These are phyloP conservation scores for Aethes cnicana DNA, from an alignment of 2,888 invertebrate species.

Conservation along the genomic window DNA sequence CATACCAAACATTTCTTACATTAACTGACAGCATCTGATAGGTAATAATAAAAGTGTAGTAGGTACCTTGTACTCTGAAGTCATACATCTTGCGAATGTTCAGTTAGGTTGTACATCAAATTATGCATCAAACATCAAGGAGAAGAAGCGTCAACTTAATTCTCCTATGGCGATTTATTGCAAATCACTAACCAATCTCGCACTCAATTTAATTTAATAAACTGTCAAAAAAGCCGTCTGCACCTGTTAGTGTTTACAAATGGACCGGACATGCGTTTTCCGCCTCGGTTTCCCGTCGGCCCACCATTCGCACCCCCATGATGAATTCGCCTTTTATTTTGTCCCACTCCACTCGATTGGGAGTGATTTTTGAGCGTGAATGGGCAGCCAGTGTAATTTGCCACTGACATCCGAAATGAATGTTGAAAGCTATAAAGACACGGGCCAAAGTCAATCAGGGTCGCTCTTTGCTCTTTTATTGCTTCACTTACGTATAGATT, in stretches of 20 bases:
- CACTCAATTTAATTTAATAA: conserved; percentile 73
- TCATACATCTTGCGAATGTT: too few relatives aligned
- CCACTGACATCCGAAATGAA: conserved; percentile 75
- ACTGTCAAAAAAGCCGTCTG: conserved; percentile 73
- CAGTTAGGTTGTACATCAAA: too few relatives aligned
- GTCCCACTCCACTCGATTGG: conserved; percentile 79
- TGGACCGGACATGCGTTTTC: conserved; percentile 78
- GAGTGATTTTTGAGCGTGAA: conserved; percentile 80
- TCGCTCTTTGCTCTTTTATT: conserved; percentile 48
- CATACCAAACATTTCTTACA: too few relatives aligned
- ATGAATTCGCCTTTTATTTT: conserved; percentile 80
- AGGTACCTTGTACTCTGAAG: too few relatives aligned
- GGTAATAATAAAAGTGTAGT: too few relatives aligned
- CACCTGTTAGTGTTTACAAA: conserved; percentile 76
- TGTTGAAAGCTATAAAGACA: conserved; percentile 78
- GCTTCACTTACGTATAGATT: conserved; percentile 36
- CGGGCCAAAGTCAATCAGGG: conserved; percentile 72
- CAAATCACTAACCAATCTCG: conserved; percentile 53
- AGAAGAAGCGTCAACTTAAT: conserved; percentile 14
- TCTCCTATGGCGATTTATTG: conserved; percentile 35
- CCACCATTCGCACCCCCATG: conserved; percentile 67
- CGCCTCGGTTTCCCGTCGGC: conserved; percentile 70
- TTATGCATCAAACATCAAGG: too few relatives aligned
- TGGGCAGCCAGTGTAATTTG: conserved; percentile 77
- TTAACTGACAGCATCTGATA: too few relatives aligned